Percentiles rank a stretch among this genome's conserved stretches.
These are phyloP conservation scores for Syngnathus scovelli DNA, from an alignment of 2,113 vertebrate species.

Conservation along the genomic window DNA sequence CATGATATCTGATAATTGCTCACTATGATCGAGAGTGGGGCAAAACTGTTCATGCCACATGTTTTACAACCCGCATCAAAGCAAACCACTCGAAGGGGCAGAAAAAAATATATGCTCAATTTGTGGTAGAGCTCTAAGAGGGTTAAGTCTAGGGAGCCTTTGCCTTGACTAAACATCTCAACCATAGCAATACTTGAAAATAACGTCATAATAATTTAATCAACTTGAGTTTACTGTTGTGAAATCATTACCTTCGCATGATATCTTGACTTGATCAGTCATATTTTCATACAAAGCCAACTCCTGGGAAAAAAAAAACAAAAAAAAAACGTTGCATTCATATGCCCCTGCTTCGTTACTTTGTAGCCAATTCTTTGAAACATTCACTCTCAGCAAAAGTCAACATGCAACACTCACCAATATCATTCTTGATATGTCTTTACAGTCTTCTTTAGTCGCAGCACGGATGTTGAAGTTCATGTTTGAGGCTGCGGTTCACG, in stretches of 20 bases:
- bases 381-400: no score
- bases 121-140: no score
- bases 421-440: slow-evolving; percentile 68
- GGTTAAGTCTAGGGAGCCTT: no score
- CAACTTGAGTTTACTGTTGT: background rate
- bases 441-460: slow-evolving; percentile 63
- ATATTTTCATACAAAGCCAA: slow-evolving; percentile 70
- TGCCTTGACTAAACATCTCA: background rate
- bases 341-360: background rate
- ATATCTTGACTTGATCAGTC: slow-evolving; percentile 67
- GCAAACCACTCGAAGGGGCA: no score
- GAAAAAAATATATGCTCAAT: no score
- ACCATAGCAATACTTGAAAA: background rate
- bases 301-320: slow-evolving; percentile 52
- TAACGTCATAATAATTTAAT: background rate
- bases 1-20: no score
- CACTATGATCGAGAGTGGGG: no score
- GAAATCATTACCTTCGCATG: slow-evolving; percentile 56
- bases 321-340: background rate
- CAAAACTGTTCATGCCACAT: no score
- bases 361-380: background rate
- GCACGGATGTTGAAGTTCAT: slow-evolving; percentile 64
- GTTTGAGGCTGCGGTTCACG: background rate
- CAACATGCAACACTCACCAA: slow-evolving; percentile 46
- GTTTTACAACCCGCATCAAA: no score